These are phyloP conservation scores for Pseudorectes ferrugineus DNA, from an alignment of 2,113 vertebrate species.

Conservation along the genomic window DNA sequence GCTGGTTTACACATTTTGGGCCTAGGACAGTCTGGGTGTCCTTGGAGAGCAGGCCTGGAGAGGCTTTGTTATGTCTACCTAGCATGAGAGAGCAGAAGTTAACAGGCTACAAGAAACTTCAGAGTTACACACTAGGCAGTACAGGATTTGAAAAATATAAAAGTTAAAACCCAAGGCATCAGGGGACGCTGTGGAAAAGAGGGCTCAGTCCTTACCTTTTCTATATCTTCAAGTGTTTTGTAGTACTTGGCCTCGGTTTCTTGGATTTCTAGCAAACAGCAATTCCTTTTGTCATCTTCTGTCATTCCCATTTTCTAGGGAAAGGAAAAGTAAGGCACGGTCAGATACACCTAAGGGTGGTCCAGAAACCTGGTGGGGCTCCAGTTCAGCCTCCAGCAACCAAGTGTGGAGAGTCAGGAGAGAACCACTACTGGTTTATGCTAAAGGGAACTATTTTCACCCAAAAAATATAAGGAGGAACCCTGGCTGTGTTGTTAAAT, in stretches of 20 bases:
- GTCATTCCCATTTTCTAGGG: slow-evolving; percentile 96
- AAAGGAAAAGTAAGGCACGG: neutral
- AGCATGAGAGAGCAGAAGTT: no score
- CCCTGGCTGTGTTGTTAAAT: neutral
- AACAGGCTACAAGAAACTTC: no score
- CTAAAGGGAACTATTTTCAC: neutral
- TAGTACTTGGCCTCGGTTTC: slow-evolving; percentile 96
- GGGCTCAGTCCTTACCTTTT: slow-evolving; percentile 77
- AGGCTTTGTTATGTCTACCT: no score
- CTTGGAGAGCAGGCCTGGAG: no score
- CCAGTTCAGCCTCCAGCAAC: neutral
- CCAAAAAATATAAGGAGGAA: neutral
- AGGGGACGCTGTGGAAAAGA: fast-evolving
- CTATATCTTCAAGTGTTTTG: slow-evolving; percentile 95
- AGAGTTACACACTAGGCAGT: no score
- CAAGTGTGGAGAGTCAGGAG: neutral
- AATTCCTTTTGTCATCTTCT: slow-evolving; percentile 94
- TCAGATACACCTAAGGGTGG: neutral
- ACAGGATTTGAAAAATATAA: no score
- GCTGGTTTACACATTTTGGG: no score
- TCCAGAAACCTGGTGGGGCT: neutral
- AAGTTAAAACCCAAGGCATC: no score
- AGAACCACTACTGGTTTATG: neutral
- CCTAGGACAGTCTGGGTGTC: no score
- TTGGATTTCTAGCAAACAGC: slow-evolving; percentile 94